Conservation (phyloP, 2,888 invertebrate genomes). For the Emmelina monodactyla region DNA sequence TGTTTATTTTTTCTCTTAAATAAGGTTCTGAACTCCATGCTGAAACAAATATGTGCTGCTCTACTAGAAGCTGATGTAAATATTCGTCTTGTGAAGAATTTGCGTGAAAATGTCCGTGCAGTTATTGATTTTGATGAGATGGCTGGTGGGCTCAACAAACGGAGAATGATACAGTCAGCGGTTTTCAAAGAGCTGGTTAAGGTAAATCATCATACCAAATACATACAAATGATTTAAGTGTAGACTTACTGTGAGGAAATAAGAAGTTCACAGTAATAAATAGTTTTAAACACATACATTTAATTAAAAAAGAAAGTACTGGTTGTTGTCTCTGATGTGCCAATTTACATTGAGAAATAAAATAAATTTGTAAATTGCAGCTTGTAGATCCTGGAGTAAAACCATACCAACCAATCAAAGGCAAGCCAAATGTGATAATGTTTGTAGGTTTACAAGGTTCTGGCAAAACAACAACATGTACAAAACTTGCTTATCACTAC, state of each 20-base stretch:
- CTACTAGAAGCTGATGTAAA: slow-evolving; percentile 97
- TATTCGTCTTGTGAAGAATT: slow-evolving; percentile 91
- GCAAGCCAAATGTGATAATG: slow-evolving; percentile 96
- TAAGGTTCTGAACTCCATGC: slow-evolving; percentile 98
- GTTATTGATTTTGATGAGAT: slow-evolving; percentile 99
- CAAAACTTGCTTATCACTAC: slow-evolving; percentile 98
- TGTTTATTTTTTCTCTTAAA: no score
- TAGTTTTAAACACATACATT: no score
- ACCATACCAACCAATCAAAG: slow-evolving; percentile 95
- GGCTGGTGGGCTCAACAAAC: slow-evolving; percentile 97
- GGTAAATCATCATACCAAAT: no score
- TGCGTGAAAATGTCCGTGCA: slow-evolving; percentile 95
- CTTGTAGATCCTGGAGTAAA: slow-evolving; percentile 98
- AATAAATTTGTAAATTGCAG: no score
- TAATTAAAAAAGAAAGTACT: no score
- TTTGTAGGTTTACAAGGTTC: slow-evolving; percentile 99
- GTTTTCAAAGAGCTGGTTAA: slow-evolving; percentile 98
- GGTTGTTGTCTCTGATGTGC: no score
- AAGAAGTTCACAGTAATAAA: no score
- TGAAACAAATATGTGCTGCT: slow-evolving; percentile 98
- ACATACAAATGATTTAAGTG: no score
- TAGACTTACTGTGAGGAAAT: no score
- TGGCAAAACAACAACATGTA: slow-evolving; percentile 99
- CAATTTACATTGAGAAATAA: slow-evolving; percentile 3
- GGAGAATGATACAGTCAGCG: slow-evolving; percentile 98